Evolutionary conservation across 2,113 vertebrate genomes (phyloP).

Genomic region (Connochaetes taurinus): DNA sequence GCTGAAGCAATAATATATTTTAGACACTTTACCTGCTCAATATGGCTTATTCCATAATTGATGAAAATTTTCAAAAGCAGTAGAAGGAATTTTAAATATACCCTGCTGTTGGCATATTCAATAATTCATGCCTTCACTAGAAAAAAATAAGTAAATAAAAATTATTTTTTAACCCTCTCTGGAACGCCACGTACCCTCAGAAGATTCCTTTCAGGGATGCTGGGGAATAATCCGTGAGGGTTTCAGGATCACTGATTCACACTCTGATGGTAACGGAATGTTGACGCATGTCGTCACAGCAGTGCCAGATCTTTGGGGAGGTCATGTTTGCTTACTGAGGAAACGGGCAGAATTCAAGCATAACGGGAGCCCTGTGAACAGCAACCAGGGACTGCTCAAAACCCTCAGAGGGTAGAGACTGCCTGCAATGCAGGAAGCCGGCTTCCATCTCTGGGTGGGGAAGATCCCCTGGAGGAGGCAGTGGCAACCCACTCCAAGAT

Average conservation of each 20-base stretch:
- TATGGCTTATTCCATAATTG: not conserved
- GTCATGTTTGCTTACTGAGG: no score
- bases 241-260: no score
- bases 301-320: fast-evolving
- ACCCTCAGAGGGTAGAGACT: not conserved
- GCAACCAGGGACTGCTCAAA: not conserved
- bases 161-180: fast-evolving
- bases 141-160: not conserved
- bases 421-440: not conserved
- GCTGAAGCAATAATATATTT: not conserved
- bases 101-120: not conserved
- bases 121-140: not conserved
- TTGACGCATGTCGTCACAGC: fast-evolving
- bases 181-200: not conserved
- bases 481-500: not conserved
- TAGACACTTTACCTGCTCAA: not conserved
- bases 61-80: not conserved
- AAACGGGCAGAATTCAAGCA: fast-evolving
- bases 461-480: not conserved
- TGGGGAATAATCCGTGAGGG: fast-evolving
- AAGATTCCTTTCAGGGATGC: not conserved
- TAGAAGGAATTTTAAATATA: not conserved
- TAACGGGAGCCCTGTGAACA: fast-evolving
- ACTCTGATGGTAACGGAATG: fast-evolving
- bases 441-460: not conserved